Percentiles rank a stretch among this genome's conserved stretches.
These are phyloP conservation scores for Melanogrammus aeglefinus DNA, from an alignment of 2,797 vertebrate genomes.

Conservation along the genomic window DNA sequence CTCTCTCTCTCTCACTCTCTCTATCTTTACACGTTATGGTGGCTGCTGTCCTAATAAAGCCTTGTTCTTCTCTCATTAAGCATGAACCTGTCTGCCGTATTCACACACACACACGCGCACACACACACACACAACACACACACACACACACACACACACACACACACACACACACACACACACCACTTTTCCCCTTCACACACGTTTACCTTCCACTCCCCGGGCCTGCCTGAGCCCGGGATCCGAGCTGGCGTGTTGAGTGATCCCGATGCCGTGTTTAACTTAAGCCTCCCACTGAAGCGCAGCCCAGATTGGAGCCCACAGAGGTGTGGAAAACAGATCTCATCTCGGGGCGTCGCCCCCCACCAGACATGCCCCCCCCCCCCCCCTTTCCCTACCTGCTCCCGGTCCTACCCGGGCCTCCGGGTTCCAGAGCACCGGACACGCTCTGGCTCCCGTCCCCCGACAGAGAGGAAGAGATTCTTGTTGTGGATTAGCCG, in stretches of 20 bases:
- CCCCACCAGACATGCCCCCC: constrained; percentile 6
- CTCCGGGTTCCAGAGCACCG: constrained; percentile 49
- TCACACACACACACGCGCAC: constrained; percentile 28
- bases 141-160: constrained; percentile 26
- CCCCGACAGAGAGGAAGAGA: constrained; percentile 54
- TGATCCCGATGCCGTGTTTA: constrained; percentile 57
- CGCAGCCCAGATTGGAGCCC: constrained; percentile 46
- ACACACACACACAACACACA: constrained; percentile 5
- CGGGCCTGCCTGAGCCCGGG: constrained; percentile 38
- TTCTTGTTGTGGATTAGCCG: constrained; percentile 64
- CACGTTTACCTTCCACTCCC: constrained; percentile 33
- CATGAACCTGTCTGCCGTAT: constrained; percentile 29
- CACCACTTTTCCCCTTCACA: constrained; percentile 22
- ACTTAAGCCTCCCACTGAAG: constrained; percentile 45
- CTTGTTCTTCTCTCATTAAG: constrained; percentile 66
- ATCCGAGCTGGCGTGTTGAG: constrained; percentile 43
- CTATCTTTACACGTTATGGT: constrained; percentile 32
- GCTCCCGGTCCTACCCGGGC: constrained; percentile 11
- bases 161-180: constrained; percentile 25
- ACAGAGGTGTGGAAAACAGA: constrained; percentile 38
- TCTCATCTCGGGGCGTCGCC: constrained; percentile 12
- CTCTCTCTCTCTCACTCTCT: constrained; percentile 6
- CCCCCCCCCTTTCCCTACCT: constrained; percentile 9
- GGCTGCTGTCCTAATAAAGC: constrained; percentile 60
- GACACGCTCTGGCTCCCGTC: constrained; percentile 49